Percentiles rank a stretch among this genome's conserved stretches.
phyloP scores from a whole-genome alignment of 37 sponge, comb jelly and placozoan species.

The Aplysina aerophoba region DNA sequence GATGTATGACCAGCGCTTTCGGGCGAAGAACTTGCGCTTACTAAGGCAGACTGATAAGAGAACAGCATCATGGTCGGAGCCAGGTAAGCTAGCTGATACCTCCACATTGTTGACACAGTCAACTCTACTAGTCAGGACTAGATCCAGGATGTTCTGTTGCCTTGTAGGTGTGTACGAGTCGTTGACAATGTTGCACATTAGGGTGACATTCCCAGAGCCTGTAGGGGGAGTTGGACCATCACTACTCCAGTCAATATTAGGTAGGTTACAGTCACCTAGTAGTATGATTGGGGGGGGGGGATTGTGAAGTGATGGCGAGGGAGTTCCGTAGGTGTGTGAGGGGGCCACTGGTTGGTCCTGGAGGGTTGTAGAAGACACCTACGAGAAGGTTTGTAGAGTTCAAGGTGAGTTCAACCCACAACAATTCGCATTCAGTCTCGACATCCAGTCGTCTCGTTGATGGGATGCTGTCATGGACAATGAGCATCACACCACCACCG shows the following conservation, averaged over 20 bases:
- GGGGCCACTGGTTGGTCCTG: background rate
- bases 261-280: background rate
- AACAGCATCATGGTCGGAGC: slow-evolving; percentile 49
- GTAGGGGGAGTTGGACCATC: background rate
- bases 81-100: slow-evolving; percentile 37
- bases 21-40: background rate
- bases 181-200: background rate
- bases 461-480: slow-evolving; percentile 5
- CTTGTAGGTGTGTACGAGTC: slow-evolving; percentile 8
- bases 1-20: slow-evolving; percentile 16
- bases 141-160: slow-evolving; percentile 3
- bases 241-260: background rate
- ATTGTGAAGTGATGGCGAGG: background rate
- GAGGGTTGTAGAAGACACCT: slow-evolving; percentile 23
- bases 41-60: background rate
- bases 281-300: background rate
- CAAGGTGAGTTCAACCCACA: slow-evolving; percentile 7
- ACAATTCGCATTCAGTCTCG: slow-evolving; percentile 15
- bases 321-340: background rate
- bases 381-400: background rate
- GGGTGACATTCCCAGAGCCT: background rate
- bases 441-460: slow-evolving; percentile 33
- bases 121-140: background rate
- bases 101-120: background rate
- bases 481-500: slow-evolving; percentile 38